These are phyloP conservation scores for Zonotrichia leucophrys DNA, from an alignment of 2,113 vertebrate genomes.

Conservation along the genomic window DNA sequence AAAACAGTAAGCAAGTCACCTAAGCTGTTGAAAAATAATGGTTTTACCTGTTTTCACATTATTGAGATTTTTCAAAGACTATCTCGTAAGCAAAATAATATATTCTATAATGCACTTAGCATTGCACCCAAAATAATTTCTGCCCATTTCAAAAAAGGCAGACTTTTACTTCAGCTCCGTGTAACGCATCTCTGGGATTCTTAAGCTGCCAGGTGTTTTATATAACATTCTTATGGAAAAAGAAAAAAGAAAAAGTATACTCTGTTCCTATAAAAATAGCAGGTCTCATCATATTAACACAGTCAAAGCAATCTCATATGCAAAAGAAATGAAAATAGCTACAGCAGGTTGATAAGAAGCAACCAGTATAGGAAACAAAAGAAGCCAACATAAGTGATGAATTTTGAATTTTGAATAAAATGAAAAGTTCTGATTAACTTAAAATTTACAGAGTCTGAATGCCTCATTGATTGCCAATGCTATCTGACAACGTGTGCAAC, in stretches of 20 bases:
- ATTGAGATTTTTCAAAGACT: neutral
- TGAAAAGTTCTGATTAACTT: neutral
- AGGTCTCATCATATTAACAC: neutral
- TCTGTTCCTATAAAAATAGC: neutral
- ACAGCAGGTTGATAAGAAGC: neutral
- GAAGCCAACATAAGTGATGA: neutral
- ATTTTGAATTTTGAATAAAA: neutral
- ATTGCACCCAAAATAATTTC: neutral
- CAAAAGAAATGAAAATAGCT: slow-evolving; percentile 3
- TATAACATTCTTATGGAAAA: neutral
- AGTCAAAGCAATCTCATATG: neutral
- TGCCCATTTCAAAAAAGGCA: neutral
- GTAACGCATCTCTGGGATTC: neutral
- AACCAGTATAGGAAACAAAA: neutral
- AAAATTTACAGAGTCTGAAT: neutral
- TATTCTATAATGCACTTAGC: neutral
- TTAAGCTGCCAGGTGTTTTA: neutral
- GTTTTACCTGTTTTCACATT: neutral
- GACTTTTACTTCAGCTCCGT: neutral
- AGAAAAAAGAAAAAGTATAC: neutral
- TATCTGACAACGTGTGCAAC: neutral
- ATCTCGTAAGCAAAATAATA: neutral
- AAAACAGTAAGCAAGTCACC: neutral
- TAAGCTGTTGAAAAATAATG: neutral
- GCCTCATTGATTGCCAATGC: neutral